A percentile compares a stretch with the other conserved stretches of the same genome.
phyloP scores from a whole-genome alignment of 64 coral and sea anemone species.

The Montipora sp. region DNA sequence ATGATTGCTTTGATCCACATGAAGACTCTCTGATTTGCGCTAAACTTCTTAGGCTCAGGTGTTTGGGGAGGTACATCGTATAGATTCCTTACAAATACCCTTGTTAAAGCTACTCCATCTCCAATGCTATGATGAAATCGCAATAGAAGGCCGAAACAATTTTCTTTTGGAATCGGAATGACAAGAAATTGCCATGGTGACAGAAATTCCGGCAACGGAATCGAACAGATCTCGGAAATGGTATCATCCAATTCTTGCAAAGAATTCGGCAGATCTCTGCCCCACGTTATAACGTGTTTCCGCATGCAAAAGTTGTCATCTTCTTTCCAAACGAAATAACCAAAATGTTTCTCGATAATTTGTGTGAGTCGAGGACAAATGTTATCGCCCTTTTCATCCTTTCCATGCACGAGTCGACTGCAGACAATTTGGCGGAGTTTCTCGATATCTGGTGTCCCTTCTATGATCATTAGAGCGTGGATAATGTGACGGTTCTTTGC shows the following conservation, averaged over 20 bases:
- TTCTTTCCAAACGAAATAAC: conserved; percentile 90
- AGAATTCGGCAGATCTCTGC: conserved; percentile 59
- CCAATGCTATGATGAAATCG: conserved; percentile 95
- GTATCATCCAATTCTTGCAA: conserved; percentile 70
- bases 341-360: conserved; percentile 70
- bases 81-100: conserved; percentile 91
- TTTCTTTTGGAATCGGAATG: conserved; percentile 74
- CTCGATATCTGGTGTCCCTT: conserved; percentile 75
- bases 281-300: conserved; percentile 83
- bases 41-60: conserved; percentile 85
- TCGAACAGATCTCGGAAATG: conserved; percentile 76
- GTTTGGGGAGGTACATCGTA: conserved; percentile 81
- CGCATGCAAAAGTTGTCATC: conserved; percentile 81
- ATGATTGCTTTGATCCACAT: conserved; percentile 98
- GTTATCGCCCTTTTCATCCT: conserved; percentile 77
- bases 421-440: conserved; percentile 75
- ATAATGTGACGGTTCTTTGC: conserved; percentile 91
- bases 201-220: conserved; percentile 42
- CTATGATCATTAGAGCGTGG: conserved; percentile 85
- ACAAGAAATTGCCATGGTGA: conserved; percentile 97
- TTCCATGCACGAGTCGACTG: conserved; percentile 80
- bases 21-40: conserved; percentile 81
- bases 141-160: conserved; percentile 74
- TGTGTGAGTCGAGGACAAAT: conserved; percentile 88
- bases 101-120: conserved; percentile 87